Conservation (phyloP, 2,888 invertebrate genomes). For the Andrena camellia region DNA sequence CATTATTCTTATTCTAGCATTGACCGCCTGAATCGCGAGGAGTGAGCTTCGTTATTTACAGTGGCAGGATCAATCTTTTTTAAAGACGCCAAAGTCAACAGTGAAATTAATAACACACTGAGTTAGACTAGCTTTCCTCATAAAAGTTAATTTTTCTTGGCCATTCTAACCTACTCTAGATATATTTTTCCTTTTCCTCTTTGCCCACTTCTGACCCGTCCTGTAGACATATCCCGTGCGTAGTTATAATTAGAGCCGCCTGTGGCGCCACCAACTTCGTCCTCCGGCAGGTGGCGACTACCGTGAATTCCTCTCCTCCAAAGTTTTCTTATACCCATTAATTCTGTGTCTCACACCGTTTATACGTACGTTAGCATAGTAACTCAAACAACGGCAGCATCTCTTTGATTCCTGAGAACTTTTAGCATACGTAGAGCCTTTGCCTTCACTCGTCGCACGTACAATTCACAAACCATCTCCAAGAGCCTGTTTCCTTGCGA, state of each 20-base stretch:
- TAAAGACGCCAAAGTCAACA: not conserved
- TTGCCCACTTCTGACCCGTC: too few relatives aligned
- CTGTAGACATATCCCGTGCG: too few relatives aligned
- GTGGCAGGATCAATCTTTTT: constrained; percentile 9
- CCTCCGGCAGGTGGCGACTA: too few relatives aligned
- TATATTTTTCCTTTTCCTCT: too few relatives aligned
- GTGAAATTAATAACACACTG: not conserved
- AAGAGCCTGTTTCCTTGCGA: constrained; percentile 24
- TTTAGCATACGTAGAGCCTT: constrained; percentile 4
- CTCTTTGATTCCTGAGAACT: not conserved
- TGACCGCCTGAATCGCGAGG: constrained; percentile 26
- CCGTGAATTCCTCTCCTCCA: not conserved
- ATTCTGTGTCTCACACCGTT: not conserved
- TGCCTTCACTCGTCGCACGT: constrained; percentile 18
- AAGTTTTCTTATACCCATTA: not conserved
- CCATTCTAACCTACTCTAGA: too few relatives aligned
- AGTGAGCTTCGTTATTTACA: constrained; percentile 33
- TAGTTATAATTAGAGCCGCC: too few relatives aligned
- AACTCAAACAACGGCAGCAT: not conserved
- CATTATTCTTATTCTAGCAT: constrained; percentile 37
- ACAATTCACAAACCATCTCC: constrained; percentile 23
- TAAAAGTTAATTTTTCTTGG: too few relatives aligned
- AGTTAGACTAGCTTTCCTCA: not conserved
- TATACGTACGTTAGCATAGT: not conserved
- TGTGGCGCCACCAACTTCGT: too few relatives aligned